Evolutionary conservation across 2,113 vertebrate genomes (phyloP), one percentile per base, ranked within the genome.

Genomic region (Podarcis muralis): DNA sequence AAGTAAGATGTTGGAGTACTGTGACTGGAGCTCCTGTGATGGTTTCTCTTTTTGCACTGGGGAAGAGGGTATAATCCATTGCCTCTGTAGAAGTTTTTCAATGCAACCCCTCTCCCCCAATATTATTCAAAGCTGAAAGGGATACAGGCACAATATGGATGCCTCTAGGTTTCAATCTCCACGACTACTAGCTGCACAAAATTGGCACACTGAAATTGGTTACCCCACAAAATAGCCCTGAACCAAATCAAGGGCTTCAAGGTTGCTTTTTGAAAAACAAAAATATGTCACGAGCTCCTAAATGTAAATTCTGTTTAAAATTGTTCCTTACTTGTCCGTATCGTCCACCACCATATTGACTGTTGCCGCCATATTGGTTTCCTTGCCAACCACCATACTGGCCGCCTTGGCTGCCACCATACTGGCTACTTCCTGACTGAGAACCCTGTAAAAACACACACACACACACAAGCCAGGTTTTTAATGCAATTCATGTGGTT

Each of bases 281-380:
- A 80, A 16, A 18, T 11, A 78, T 48, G 7, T 53, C 35, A 79
- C 3, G 2, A 80, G 48, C 48, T 53, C 9, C 65, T 48, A 86
- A 43, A 53, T 25, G 18, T 68, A 77, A 65, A 69, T 86, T 86
- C 40, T 79, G 25, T 32, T 79, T 35, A 68, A 53, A 48, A 68
- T 40, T 32, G 11, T 79, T 86, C 20, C 80, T 88, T 88, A 74
- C 86, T 48, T 88, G 71, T 83, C 69, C 87, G 9, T 87, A 78
- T 15, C 68, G 75, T 57, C 76, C 25, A 27, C 43, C n/a, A 37
- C 75, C 40, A 69, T 86, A 81, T 59, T 87, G 77, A n/a, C 43
- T 87, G 20, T 12, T 69, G 65, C 85, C 37, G 6, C 76, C 77
- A 87, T 80, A 79, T 23, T 78, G 40, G 79, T 30, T 23, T n/a